Evolutionary conservation across 2,888 invertebrate species (phyloP), one percentile per base, ranked within the genome.

Genomic region (Laspeyria flexula): DNA sequence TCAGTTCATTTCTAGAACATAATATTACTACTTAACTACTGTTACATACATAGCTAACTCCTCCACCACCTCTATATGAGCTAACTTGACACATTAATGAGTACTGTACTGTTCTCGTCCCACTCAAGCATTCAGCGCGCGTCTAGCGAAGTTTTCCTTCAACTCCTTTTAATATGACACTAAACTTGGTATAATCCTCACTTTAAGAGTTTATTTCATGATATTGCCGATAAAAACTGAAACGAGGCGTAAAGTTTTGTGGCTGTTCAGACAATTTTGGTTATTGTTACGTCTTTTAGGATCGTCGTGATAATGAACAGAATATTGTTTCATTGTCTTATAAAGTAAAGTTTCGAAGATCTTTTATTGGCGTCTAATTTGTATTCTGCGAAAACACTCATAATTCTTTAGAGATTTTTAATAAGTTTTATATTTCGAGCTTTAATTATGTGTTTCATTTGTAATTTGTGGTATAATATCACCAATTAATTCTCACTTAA

Each of bases 131-230:
- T 68, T 66, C 69, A 21, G 38, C 42, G 35, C 55, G 25, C 53
- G 59, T 55, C 46, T 43, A 43, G 29, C 31, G 39, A 63, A 68
- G 62, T 59, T 66, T 65, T 62, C 55, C 68, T 65, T 65, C 62
- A 66, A 69, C 66, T 72, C 68, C 63, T 73, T 77, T 75, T 76
- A 75, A 68, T 71, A 71, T 69, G 61, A 60, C 62, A 63, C 62
- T 71, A 64, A 72, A 73, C 62, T 73, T 66, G 68, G 72, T 60
- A 53, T 64, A 62, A 61, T 74, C 74, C 74, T 63, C 48, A 67
- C 57, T 65, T 56, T 47, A 45, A 49, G 65, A 63, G 54, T 65
- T 64, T 62, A 62, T 62, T 46, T 47, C 52, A 50, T 23, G 49
- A 68, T 60, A 65, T 55, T 52, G 53, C 50, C 57, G 58, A 71